These are phyloP conservation scores for Hucho hucho DNA, from an alignment of 2,113 vertebrate species.

Conservation along the genomic window DNA sequence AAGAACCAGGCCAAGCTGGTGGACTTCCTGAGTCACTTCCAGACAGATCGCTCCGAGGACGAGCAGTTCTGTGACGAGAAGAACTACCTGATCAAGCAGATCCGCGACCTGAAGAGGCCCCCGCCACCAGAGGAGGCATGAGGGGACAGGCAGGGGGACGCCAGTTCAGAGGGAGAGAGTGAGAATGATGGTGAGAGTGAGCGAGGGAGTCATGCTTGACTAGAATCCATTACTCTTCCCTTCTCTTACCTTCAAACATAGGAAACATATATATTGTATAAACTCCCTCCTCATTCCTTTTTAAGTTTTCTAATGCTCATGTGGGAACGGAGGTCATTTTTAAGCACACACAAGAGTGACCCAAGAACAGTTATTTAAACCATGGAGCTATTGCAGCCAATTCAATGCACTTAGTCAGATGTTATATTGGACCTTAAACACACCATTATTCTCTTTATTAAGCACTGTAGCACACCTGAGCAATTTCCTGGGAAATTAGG, in stretches of 20 bases:
- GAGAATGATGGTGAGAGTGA: conserved; percentile 21
- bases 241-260: conserved; percentile 47
- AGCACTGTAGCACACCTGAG: conserved; percentile 1
- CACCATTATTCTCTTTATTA: conserved; percentile 47
- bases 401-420: conserved; percentile 39
- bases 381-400: conserved; percentile 52
- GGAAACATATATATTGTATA: conserved; percentile 41
- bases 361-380: conserved; percentile 65
- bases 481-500: conserved; percentile 9
- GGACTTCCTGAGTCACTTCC: conserved; percentile 95
- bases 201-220: conserved; percentile 39
- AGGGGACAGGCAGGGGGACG: conserved; percentile 1
- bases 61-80: conserved; percentile 98
- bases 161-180: neutral
- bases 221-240: conserved; percentile 37
- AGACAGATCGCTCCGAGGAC: conserved; percentile 91
- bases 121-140: conserved; percentile 67
- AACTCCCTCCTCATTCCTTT: conserved; percentile 48
- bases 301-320: conserved; percentile 21
- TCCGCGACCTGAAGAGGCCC: conserved; percentile 91
- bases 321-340: conserved; percentile 48
- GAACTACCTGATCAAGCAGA: conserved; percentile 98
- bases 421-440: conserved; percentile 47
- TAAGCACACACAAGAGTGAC: conserved; percentile 50
- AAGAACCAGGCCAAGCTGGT: conserved; percentile 97